Evolutionary conservation across 2,113 vertebrate species (phyloP).

Genomic region (Calypte anna): DNA sequence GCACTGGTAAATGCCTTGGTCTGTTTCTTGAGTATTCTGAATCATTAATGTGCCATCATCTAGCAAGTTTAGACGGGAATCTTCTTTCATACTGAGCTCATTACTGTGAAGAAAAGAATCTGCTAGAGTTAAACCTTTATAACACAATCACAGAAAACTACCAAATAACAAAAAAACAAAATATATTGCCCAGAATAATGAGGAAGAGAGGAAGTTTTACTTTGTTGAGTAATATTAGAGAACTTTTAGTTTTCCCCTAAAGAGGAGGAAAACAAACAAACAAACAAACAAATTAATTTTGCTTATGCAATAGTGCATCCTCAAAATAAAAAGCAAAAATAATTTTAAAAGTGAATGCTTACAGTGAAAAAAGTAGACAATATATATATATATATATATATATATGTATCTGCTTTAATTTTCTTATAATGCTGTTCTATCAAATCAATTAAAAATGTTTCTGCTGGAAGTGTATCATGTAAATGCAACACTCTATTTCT

Average conservation of each 20-base stretch:
- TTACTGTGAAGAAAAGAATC: conserved; percentile 76
- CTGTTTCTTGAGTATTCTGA: conserved; percentile 92
- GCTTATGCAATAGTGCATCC: neutral
- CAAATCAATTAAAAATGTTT: neutral
- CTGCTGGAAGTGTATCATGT: neutral
- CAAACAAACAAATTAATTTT: neutral
- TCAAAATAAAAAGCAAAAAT: neutral
- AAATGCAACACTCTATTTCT: neutral
- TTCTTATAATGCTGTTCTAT: neutral
- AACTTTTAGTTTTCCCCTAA: neutral
- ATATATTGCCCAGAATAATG: neutral
- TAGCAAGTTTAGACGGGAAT: conserved; percentile 92
- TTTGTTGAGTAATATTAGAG: neutral
- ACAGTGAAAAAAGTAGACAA: neutral
- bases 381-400: neutral
- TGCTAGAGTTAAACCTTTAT: neutral
- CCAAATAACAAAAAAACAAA: neutral
- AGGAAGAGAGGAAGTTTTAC: neutral
- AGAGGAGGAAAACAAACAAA: neutral
- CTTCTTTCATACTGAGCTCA: conserved; percentile 92
- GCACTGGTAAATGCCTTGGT: conserved; percentile 96
- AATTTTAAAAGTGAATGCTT: neutral
- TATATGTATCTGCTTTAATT: neutral
- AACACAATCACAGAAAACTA: neutral
- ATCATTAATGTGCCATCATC: conserved; percentile 98